These are phyloP conservation scores for Pristionchus mayeri DNA, from an alignment of 2,888 invertebrate species.

Conservation along the genomic window DNA sequence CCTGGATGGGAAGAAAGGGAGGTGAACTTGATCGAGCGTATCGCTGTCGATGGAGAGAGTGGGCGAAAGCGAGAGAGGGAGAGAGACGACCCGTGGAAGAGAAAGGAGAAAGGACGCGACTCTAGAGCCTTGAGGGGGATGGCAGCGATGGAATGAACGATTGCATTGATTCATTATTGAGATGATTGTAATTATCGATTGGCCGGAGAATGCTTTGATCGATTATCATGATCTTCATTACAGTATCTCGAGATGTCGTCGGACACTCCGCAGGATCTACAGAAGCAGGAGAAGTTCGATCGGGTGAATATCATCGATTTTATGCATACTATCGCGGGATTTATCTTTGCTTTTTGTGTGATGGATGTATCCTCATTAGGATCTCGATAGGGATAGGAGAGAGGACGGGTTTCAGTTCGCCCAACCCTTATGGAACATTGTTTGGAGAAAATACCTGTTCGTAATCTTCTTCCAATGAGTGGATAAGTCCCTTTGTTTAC, in stretches of 20 bases:
- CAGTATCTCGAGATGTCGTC: constrained; percentile 22
- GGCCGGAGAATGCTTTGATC: background rate
- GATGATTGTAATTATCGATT: constrained; percentile 7
- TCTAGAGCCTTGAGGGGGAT: constrained; percentile 4
- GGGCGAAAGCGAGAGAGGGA: background rate
- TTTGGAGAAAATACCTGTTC: constrained; percentile 6
- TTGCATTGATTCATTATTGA: background rate
- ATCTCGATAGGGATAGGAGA: constrained; percentile 11
- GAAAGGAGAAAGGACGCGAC: background rate
- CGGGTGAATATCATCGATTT: background rate
- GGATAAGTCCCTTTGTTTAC: no score
- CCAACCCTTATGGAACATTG: background rate
- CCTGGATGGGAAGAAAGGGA: constrained; percentile 13
- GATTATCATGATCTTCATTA: background rate
- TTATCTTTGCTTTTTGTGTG: background rate
- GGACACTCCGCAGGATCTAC: background rate
- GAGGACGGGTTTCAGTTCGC: background rate
- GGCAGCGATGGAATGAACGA: background rate
- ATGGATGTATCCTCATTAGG: background rate
- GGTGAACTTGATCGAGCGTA: constrained; percentile 44
- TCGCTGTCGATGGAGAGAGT: constrained; percentile 2
- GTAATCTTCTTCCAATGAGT: background rate
- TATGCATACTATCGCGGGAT: background rate
- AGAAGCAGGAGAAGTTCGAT: background rate
- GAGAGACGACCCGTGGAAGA: background rate